These are phyloP conservation scores for Branchellion lobata DNA, from an alignment of 2,888 invertebrate species.

Conservation along the genomic window DNA sequence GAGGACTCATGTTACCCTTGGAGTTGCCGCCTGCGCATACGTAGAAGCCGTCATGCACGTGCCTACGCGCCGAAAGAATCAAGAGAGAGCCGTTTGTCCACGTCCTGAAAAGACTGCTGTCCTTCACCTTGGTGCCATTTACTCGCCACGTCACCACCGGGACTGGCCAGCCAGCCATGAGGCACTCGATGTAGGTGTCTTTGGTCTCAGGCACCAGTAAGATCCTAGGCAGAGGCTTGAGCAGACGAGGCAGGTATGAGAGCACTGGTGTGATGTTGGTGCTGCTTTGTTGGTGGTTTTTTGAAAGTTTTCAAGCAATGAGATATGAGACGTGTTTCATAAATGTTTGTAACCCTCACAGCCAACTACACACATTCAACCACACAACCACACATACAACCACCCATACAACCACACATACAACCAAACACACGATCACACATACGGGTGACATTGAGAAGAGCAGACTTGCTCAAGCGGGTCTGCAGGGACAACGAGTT, in stretches of 20 bases:
- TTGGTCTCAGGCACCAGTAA: constrained; percentile 51
- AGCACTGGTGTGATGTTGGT: constrained; percentile 1
- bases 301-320: too few species aligned
- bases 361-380: too few species aligned
- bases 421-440: too few species aligned
- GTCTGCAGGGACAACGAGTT: constrained; percentile 54
- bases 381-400: too few species aligned
- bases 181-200: constrained; percentile 54
- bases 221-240: constrained; percentile 52
- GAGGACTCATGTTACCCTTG: constrained; percentile 52
- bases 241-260: constrained; percentile 22
- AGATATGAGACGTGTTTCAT: too few species aligned
- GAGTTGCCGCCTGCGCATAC: constrained; percentile 55
- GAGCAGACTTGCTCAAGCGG: constrained; percentile 53
- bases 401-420: too few species aligned
- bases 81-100: constrained; percentile 54
- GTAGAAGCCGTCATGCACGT: constrained; percentile 54
- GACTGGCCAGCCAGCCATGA: constrained; percentile 54
- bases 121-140: constrained; percentile 50
- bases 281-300: too few species aligned
- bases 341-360: neutral
- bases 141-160: constrained; percentile 55
- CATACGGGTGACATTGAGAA: constrained; percentile 54
- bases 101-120: constrained; percentile 47
- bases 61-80: constrained; percentile 48